These are phyloP conservation scores for Sinocyclocheilus rhinocerous DNA, from an alignment of 2,113 vertebrate species.

Conservation along the genomic window DNA sequence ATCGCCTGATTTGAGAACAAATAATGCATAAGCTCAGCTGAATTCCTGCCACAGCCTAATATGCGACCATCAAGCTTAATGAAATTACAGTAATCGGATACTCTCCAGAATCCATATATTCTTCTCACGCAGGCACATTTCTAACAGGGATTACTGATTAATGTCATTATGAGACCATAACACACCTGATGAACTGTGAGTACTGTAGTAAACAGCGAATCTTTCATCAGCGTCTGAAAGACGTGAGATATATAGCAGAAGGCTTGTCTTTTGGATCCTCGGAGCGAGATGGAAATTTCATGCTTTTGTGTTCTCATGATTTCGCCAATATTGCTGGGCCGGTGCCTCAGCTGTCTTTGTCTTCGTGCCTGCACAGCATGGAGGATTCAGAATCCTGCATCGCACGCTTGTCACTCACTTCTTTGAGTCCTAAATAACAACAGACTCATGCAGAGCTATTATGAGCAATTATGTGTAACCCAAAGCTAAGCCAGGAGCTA, in stretches of 20 bases:
- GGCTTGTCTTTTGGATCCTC: neutral
- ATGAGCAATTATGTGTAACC: slow-evolving; percentile 30
- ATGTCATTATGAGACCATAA: slow-evolving; percentile 3
- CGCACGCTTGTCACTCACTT: neutral
- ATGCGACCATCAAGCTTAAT: slow-evolving; percentile 23
- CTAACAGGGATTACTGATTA: slow-evolving; percentile 22
- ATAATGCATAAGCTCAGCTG: slow-evolving; percentile 17
- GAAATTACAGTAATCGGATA: slow-evolving; percentile 34
- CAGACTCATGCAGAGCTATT: neutral
- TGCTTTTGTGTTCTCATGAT: neutral
- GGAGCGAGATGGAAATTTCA: neutral
- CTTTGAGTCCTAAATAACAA: slow-evolving; percentile 22
- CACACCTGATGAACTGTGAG: slow-evolving; percentile 8
- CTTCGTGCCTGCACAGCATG: neutral
- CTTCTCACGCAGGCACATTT: slow-evolving; percentile 10
- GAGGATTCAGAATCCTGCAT: slow-evolving; percentile 21
- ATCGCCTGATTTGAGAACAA: slow-evolving; percentile 12
- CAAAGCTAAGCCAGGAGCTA: slow-evolving; percentile 25
- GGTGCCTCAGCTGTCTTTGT: neutral
- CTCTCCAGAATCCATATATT: slow-evolving; percentile 22
- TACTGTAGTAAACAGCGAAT: neutral
- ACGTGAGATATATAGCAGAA: neutral
- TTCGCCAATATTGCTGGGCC: neutral
- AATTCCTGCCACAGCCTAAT: slow-evolving; percentile 23
- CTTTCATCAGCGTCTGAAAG: slow-evolving; percentile 10